These are phyloP conservation scores for Momotus momota DNA, from an alignment of 2,797 vertebrate genomes.

Conservation along the genomic window DNA sequence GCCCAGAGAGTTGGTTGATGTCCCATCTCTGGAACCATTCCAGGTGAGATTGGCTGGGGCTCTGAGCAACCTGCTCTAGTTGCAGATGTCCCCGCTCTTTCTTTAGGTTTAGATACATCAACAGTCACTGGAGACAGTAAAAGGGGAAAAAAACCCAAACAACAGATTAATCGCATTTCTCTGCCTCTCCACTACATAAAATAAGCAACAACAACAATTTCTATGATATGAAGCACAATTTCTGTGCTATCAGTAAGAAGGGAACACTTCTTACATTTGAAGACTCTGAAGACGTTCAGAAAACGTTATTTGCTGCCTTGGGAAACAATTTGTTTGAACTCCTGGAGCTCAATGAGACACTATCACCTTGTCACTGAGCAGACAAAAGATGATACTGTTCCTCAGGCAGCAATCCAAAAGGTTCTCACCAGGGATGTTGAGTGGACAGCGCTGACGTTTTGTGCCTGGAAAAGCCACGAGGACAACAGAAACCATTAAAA, in stretches of 20 bases:
- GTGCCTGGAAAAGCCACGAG: accelerated
- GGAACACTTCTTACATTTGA: neutral
- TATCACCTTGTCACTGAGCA: neutral
- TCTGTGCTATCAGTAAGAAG: neutral
- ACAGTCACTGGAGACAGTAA: neutral
- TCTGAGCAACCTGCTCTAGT: neutral
- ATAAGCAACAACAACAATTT: neutral
- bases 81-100: neutral
- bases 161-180: neutral
- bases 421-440: neutral
- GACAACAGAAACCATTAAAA: neutral
- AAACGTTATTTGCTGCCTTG: neutral
- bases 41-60: neutral
- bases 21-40: no score
- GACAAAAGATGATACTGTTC: neutral
- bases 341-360: neutral
- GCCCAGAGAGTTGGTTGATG: neutral
- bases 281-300: neutral
- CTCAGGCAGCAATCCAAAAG: neutral
- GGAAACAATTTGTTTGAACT: neutral
- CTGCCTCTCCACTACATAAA: neutral
- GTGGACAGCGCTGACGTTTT: neutral
- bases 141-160: neutral
- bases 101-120: neutral
- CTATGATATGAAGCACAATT: neutral